Evolutionary conservation across 2,888 invertebrate genomes (phyloP).

Genomic region (Eilema caniola): DNA sequence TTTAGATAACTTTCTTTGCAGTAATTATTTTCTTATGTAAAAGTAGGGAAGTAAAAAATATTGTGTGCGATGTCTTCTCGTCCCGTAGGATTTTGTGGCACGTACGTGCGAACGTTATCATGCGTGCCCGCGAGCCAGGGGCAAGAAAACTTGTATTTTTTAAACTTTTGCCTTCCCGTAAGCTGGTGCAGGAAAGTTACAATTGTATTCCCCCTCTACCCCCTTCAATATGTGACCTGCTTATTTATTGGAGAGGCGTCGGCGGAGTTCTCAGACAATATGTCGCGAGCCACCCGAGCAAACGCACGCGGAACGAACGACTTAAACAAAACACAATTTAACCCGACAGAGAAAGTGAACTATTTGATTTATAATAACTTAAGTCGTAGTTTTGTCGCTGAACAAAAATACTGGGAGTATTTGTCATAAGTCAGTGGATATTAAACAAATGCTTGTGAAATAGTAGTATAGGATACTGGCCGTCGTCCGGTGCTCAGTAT

Average conservation of each 20-base stretch:
- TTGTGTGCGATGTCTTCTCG: conserved; percentile 30
- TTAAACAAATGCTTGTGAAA: conserved; percentile 39
- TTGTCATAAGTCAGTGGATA: conserved; percentile 34
- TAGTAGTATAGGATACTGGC: conserved; percentile 51
- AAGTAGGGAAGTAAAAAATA: conserved; percentile 32
- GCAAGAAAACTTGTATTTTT: conserved; percentile 84
- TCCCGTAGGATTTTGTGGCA: conserved; percentile 37
- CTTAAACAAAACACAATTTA: conserved; percentile 81
- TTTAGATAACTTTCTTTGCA: conserved; percentile 28
- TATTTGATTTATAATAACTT: conserved; percentile 76
- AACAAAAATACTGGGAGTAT: conserved; percentile 39
- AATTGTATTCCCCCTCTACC: conserved; percentile 84
- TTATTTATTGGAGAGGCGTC: conserved; percentile 86
- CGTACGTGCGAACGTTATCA: conserved; percentile 71
- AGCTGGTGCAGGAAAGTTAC: conserved; percentile 83
- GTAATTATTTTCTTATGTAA: conserved; percentile 34
- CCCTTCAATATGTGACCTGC: conserved; percentile 87
- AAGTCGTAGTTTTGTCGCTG: conserved; percentile 40
- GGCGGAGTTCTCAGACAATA: conserved; percentile 85
- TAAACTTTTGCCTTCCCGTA: conserved; percentile 84
- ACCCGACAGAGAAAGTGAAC: conserved; percentile 72
- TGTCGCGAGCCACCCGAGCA: conserved; percentile 80
- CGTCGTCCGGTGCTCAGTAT: conserved; percentile 72
- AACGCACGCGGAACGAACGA: conserved; percentile 71
- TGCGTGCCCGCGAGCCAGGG: conserved; percentile 62